Evolutionary conservation across 1,140 invertebrate genomes (phyloP).

Genomic region (Coelopa frigida): DNA sequence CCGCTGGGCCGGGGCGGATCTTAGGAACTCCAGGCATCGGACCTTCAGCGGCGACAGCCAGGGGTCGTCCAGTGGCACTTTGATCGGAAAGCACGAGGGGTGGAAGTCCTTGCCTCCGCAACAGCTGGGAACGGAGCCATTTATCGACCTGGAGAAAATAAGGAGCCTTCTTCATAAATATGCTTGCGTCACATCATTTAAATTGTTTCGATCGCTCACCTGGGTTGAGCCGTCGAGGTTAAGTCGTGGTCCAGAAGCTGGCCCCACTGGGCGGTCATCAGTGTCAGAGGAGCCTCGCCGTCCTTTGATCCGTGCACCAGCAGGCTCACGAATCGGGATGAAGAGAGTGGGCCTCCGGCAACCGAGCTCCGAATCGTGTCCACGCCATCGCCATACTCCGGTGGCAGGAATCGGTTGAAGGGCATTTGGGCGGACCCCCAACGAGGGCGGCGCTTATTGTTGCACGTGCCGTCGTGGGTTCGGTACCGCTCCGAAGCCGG

Average conservation of each 20-base stretch:
- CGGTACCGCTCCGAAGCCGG: conserved; percentile 56
- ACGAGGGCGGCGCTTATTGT: conserved; percentile 64
- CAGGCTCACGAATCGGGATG: conserved; percentile 58
- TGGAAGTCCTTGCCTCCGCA: conserved; percentile 66
- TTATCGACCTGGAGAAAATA: conserved; percentile 56
- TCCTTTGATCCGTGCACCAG: conserved; percentile 58
- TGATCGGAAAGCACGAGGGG: conserved; percentile 75
- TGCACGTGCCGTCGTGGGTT: conserved; percentile 79
- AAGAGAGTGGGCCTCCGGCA: conserved; percentile 55
- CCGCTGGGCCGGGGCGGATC: conserved; percentile 62
- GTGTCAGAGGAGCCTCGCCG: conserved; percentile 55
- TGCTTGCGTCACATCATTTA: not conserved
- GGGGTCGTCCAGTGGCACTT: conserved; percentile 61
- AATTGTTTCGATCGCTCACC: conserved; percentile 19
- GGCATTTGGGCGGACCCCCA: conserved; percentile 79
- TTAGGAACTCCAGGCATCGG: conserved; percentile 66
- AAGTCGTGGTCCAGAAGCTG: conserved; percentile 78
- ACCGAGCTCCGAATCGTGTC: conserved; percentile 52
- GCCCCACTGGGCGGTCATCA: conserved; percentile 82
- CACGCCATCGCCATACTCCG: conserved; percentile 75
- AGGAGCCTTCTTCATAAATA: not conserved
- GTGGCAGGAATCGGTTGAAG: conserved; percentile 71
- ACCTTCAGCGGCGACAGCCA: conserved; percentile 64
- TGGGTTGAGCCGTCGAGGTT: conserved; percentile 57
- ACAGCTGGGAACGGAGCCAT: conserved; percentile 71